These are phyloP conservation scores for Physella acuta DNA, from an alignment of 1,140 invertebrate genomes.

Conservation along the genomic window DNA sequence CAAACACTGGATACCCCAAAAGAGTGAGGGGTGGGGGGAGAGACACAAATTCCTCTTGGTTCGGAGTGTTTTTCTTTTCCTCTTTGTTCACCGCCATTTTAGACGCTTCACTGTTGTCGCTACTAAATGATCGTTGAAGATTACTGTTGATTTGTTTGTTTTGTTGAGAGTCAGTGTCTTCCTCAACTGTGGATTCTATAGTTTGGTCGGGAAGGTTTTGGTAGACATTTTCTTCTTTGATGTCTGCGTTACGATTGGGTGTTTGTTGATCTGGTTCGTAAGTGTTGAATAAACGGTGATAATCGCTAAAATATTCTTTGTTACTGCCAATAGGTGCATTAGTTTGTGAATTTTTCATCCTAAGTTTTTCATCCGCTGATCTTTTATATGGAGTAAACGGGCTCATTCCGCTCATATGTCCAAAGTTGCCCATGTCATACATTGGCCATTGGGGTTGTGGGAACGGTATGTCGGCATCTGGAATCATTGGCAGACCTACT, in stretches of 20 bases:
- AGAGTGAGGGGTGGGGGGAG: background rate
- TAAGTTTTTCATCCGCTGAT: background rate
- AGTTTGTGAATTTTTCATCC: background rate
- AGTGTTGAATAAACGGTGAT: slow-evolving; percentile 1
- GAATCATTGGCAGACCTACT: background rate
- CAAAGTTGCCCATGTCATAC: background rate
- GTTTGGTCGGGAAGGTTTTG: background rate
- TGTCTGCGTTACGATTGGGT: background rate
- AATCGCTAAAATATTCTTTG: slow-evolving; percentile 3
- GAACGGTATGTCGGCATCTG: background rate
- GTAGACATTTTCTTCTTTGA: background rate
- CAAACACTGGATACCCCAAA: slow-evolving; percentile 11
- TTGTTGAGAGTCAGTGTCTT: background rate
- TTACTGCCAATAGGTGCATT: too few species aligned
- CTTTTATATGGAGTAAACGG: background rate
- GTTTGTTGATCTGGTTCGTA: background rate
- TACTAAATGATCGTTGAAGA: too few species aligned
- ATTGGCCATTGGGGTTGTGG: background rate
- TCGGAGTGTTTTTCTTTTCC: too few species aligned
- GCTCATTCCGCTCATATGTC: background rate
- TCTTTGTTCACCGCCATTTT: background rate
- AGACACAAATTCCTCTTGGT: background rate
- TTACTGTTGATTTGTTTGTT: background rate
- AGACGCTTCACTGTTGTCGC: background rate
- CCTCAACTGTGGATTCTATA: background rate